phyloP scores from a whole-genome alignment of 2,113 vertebrate species.

The Mus musculus region GRCm39 chr2:51065001-51065500 shows the following conservation, averaged over 20 bases:
- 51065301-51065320: background rate
- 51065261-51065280: background rate
- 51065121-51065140: slow-evolving; percentile 66
- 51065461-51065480: slow-evolving; percentile 77
- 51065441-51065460: slow-evolving; percentile 65
- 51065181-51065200: slow-evolving; percentile 72
- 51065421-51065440: slow-evolving; percentile 61
- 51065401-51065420: background rate
- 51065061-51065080: slow-evolving; percentile 80
- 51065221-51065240: slow-evolving; percentile 62
- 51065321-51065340: background rate
- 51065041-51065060: slow-evolving; percentile 48
- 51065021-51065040: slow-evolving; percentile 73
- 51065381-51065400: background rate
- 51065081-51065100: slow-evolving; percentile 73
- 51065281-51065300: background rate
- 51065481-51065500: slow-evolving; percentile 64
- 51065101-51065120: slow-evolving; percentile 53
- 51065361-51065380: background rate
- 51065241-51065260: slow-evolving; percentile 56
- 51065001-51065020: slow-evolving; percentile 55
- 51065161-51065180: slow-evolving; percentile 58
- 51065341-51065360: background rate
- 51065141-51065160: slow-evolving; percentile 60
- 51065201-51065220: slow-evolving; percentile 77